A percentile compares a stretch with the other conserved stretches of the same genome.
Evolutionary conservation across 2,888 invertebrate genomes (phyloP).

Genomic region (Heliothis peltigera): DNA sequence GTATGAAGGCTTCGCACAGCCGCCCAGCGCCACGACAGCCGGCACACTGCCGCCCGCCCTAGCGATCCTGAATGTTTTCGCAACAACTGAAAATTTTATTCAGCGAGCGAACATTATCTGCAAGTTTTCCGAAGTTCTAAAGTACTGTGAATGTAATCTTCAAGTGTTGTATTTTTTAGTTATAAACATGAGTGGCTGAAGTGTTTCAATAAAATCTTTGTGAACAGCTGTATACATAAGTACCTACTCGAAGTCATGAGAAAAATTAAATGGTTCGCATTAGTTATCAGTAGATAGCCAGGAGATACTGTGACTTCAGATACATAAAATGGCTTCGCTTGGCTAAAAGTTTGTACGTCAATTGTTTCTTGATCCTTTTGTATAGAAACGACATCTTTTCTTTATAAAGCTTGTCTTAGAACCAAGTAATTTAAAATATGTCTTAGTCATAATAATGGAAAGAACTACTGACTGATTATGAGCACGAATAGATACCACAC

Average conservation of each 20-base stretch:
- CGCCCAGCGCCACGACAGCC: slow-evolving; percentile 73
- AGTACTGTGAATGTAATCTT: slow-evolving; percentile 43
- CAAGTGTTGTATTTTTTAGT: slow-evolving; percentile 30
- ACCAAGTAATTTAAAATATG: no score
- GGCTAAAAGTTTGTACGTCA: no score
- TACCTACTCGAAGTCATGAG: no score
- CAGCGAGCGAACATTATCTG: slow-evolving; percentile 67
- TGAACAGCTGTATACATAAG: neutral
- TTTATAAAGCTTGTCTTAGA: no score
- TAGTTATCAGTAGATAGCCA: no score
- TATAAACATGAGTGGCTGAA: slow-evolving; percentile 5
- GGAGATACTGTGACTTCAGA: no score
- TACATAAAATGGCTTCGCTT: no score
- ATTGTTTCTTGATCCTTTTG: no score
- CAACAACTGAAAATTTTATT: slow-evolving; percentile 77
- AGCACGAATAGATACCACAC: slow-evolving; percentile 30
- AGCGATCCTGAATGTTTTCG: slow-evolving; percentile 65
- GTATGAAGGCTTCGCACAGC: slow-evolving; percentile 69
- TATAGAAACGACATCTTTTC: no score
- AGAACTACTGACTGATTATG: neutral
- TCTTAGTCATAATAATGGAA: neutral
- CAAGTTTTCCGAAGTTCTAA: slow-evolving; percentile 58
- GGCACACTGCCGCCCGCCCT: slow-evolving; percentile 82
- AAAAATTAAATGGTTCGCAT: no score
- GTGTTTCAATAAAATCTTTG: slow-evolving; percentile 1